Evolutionary conservation across 2,113 vertebrate species (phyloP).

Genomic region (Leptosomus discolor): DNA sequence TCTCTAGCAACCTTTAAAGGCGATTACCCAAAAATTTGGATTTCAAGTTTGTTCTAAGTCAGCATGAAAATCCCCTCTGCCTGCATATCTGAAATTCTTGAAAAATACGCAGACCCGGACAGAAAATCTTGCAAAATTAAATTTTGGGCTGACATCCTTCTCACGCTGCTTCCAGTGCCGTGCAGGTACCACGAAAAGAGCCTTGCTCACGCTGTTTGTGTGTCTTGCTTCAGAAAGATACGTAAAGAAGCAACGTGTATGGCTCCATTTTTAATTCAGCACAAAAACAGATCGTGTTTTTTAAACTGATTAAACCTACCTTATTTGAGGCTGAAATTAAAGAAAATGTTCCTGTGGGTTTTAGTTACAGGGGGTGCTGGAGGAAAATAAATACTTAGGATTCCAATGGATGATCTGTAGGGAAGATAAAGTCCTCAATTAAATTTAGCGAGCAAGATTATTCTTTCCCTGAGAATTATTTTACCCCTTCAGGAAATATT

Average conservation of each 20-base stretch:
- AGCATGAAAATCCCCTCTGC: neutral
- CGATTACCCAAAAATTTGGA: neutral
- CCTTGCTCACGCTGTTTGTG: neutral
- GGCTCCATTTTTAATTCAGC: neutral
- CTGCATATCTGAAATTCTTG: neutral
- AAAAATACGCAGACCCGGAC: too few species aligned
- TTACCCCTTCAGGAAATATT: neutral
- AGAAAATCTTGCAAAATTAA: neutral
- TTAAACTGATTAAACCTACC: neutral
- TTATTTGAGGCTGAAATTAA: neutral
- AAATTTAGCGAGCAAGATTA: neutral
- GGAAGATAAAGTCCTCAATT: neutral
- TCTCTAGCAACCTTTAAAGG: neutral
- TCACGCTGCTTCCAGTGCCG: rapidly evolving
- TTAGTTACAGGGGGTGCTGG: neutral
- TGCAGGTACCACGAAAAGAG: neutral
- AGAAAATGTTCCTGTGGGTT: neutral
- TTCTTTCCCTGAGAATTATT: neutral
- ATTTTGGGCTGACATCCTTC: neutral
- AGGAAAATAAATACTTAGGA: neutral
- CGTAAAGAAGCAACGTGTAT: neutral
- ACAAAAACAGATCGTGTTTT: neutral
- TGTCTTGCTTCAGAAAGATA: neutral
- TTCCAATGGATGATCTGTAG: neutral
- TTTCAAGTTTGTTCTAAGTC: neutral